Base-by-base conservation (phyloP, 2,797 vertebrate species). In the Hypotaenidia okinawae region DNA sequence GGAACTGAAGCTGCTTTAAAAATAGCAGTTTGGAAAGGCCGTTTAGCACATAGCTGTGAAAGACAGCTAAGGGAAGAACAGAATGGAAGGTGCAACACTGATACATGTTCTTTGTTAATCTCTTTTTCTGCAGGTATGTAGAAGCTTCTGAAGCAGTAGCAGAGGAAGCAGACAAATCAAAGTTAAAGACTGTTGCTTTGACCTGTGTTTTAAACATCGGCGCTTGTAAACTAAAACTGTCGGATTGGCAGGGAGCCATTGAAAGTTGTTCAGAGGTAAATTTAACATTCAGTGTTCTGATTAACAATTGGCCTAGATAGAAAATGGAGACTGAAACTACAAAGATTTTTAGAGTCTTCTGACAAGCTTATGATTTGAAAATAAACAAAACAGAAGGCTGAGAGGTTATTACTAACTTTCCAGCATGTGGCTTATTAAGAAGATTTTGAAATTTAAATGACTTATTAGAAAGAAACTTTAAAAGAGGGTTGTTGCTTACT, bases 131-230 rank as follows among this genome's bases (percentile, higher is more conserved):
- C 96, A 99, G 99, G 97, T 99, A 99, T 85, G 96, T 99, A 97
- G 98, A 99, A 97, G 96, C 97, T 94, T 98, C 98, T 67, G 98
- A 98, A 84, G 98, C 98, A 39, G 96, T 96, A 30, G 89, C 97
- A 92, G 98, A 98, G 57, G 98, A 97, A 37, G 96, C 96, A 39
- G 95, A 97, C 30, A 96, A 98, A 95, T 97, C 97, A 61, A 98
- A 98, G 94, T 96, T 99, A 90, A 98, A 99, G 89, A 95, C 98
- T 32, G 90, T 98, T 2, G 98, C 98, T 41, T 97, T 99, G 96
- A 99, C 98, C 97, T 99, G 99, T 88, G 96, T 98, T 92, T 98
- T 99, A 92, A 99, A 99, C 97, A 99, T 98, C 0, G 98, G 98
- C 2, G 99, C 99, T 27, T 99, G 99, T 95, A 99, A 98, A 90